Percentiles rank a stretch among this genome's conserved stretches.
phyloP scores from a whole-genome alignment of 1,140 invertebrate species.

The Colletes gigas region DNA sequence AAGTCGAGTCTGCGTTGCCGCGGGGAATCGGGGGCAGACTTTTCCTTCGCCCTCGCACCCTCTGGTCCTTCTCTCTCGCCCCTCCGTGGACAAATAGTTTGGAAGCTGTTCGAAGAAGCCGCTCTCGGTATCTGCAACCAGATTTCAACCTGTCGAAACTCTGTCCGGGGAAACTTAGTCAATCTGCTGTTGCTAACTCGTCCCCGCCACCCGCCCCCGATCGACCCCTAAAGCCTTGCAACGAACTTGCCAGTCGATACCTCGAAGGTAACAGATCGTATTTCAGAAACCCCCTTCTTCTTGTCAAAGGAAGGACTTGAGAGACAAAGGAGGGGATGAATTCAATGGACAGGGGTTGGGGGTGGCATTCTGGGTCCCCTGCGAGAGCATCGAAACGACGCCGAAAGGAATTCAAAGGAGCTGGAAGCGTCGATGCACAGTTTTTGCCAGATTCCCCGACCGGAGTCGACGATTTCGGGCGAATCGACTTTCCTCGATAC shows the following conservation, averaged over 20 bases:
- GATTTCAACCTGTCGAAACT: slow-evolving; percentile 76
- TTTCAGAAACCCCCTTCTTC: slow-evolving; percentile 53
- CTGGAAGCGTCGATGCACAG: not conserved
- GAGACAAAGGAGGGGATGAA: slow-evolving; percentile 27
- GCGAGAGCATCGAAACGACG: slow-evolving; percentile 28
- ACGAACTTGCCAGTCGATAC: slow-evolving; percentile 69
- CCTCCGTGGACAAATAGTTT: slow-evolving; percentile 60
- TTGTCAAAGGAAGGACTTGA: slow-evolving; percentile 49
- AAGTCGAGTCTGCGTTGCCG: slow-evolving; percentile 1
- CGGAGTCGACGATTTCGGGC: not conserved
- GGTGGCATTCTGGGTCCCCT: slow-evolving; percentile 18
- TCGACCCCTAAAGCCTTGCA: slow-evolving; percentile 68
- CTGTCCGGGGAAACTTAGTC: slow-evolving; percentile 74
- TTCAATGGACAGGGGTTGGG: not conserved
- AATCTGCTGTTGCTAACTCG: slow-evolving; percentile 72
- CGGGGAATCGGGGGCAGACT: not conserved
- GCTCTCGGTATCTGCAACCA: slow-evolving; percentile 69
- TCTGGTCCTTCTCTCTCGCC: slow-evolving; percentile 14
- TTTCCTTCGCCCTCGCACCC: not conserved
- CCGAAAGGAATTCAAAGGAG: not conserved
- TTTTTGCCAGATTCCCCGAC: not conserved
- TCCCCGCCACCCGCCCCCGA: slow-evolving; percentile 65
- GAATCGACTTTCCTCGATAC: too few species aligned
- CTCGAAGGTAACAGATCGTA: slow-evolving; percentile 67
- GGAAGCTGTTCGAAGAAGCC: slow-evolving; percentile 59